Evolutionary conservation across 2,888 invertebrate genomes (phyloP).

Genomic region (Agonopterix alstromeriana): DNA sequence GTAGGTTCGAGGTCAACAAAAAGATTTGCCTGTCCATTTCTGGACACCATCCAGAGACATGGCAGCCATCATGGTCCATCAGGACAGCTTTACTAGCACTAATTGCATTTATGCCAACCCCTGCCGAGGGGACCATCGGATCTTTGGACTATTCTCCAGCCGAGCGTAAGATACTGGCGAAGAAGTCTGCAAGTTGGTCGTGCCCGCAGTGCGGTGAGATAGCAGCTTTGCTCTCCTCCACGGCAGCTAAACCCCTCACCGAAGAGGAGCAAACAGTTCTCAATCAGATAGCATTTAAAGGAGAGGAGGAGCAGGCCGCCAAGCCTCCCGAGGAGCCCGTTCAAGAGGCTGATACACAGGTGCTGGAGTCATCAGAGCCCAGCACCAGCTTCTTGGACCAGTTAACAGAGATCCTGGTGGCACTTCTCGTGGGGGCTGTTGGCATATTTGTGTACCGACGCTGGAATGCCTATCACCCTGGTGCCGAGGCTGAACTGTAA

Average conservation of each 20-base stretch:
- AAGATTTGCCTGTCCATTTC: conserved; percentile 97
- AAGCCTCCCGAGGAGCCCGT: conserved; percentile 48
- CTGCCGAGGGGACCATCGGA: conserved; percentile 93
- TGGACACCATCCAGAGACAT: conserved; percentile 97
- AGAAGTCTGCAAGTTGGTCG: conserved; percentile 76
- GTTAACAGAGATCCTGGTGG: conserved; percentile 58
- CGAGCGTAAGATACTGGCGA: conserved; percentile 88
- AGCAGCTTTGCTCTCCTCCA: conserved; percentile 52
- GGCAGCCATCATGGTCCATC: conserved; percentile 98
- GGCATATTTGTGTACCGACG: conserved; percentile 65
- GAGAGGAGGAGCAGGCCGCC: conserved; percentile 57
- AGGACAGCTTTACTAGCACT: conserved; percentile 93
- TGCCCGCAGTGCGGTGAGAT: conserved; percentile 64
- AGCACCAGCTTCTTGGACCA: conserved; percentile 59
- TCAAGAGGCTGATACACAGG: conserved; percentile 43
- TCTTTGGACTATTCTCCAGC: conserved; percentile 92
- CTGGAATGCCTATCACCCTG: conserved; percentile 44
- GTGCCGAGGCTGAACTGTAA: conserved; percentile 50
- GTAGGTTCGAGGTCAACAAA: conserved; percentile 94
- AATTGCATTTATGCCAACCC: conserved; percentile 96
- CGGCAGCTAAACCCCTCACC: conserved; percentile 65
- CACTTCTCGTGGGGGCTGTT: conserved; percentile 59
- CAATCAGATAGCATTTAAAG: conserved; percentile 70
- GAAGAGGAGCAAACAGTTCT: conserved; percentile 67
- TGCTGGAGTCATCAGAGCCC: conserved; percentile 53